Evolutionary conservation across 2,888 invertebrate species (phyloP), one percentile per base, ranked within the genome.

Genomic region (Mechanitis messenoides): DNA sequence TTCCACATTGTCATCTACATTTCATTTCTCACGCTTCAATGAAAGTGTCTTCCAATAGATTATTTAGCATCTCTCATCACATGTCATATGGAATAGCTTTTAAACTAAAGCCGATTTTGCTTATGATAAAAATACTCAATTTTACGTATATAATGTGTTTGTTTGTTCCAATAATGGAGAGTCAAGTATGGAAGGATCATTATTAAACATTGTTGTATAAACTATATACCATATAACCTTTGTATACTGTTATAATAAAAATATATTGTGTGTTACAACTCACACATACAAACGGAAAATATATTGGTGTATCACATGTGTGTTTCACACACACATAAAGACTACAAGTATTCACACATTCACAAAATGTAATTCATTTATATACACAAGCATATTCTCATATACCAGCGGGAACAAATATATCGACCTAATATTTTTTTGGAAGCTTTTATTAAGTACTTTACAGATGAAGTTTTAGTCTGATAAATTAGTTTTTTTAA

Each of bases 31-130:
- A 75, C 74, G 80, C 81, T 84, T 75, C 79, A 80, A 81, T 76
- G 69, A 71, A 80, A 83, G 63, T 76, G 89, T 89, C 89, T 89
- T 89, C 89, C 89, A 89, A 83, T 88, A 88, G 87, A 79, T 84
- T 85, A 85, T 77, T 74, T 74, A 71, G 68, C 60, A 63, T 62
- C 65, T 62, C 53, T 45, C 59, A 65, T 63, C 61, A 33, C 50
- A 58, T 46, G 28, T 47, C 31, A 38, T 33, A 38, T 33, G 6
- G 45, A 45, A 38, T 53, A 45, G 46, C 53, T 45, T 45, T 31
- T n/a, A 56, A 55, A 35, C 28, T 11, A 53, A 42, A 33, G n/a
- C 35, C 53, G 7, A 56, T 45, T 45, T 53, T 56, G 63, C 58
- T 65, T 65, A 60, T 65, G 63, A 45, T 62, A 53, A n/a, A 46